These are phyloP conservation scores for Parthenolecanium corni DNA, from an alignment of 2,888 invertebrate genomes.

Conservation along the genomic window DNA sequence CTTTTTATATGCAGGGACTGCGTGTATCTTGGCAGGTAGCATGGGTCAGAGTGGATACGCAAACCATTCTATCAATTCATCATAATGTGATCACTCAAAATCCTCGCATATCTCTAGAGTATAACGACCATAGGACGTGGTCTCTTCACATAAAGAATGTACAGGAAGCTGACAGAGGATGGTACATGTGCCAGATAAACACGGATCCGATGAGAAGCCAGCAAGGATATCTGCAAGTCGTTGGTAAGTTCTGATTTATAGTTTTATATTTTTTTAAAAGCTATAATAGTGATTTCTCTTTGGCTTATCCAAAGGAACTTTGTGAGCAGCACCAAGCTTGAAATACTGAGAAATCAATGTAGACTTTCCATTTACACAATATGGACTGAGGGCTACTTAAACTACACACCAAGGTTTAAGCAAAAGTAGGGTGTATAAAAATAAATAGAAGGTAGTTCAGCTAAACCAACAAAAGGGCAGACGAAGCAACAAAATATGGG, in stretches of 20 bases:
- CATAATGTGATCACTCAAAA: slow-evolving; percentile 86
- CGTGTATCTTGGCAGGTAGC: slow-evolving; percentile 54
- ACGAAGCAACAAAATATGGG: too few species aligned
- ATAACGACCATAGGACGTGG: slow-evolving; percentile 85
- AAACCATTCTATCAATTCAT: slow-evolving; percentile 83
- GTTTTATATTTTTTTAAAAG: too few species aligned
- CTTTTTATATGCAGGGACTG: slow-evolving; percentile 30
- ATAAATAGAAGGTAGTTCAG: too few species aligned
- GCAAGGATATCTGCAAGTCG: slow-evolving; percentile 81
- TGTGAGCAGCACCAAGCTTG: too few species aligned
- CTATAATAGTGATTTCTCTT: neutral
- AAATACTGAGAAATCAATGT: too few species aligned
- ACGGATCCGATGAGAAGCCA: slow-evolving; percentile 87
- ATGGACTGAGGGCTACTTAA: too few species aligned
- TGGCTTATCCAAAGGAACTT: too few species aligned
- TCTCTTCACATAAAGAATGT: slow-evolving; percentile 79
- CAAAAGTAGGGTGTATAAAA: too few species aligned
- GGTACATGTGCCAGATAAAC: slow-evolving; percentile 89
- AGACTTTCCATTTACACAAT: too few species aligned
- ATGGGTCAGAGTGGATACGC: slow-evolving; percentile 86
- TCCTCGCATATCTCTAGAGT: slow-evolving; percentile 71
- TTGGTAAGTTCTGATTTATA: slow-evolving; percentile 55
- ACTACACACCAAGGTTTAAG: too few species aligned
- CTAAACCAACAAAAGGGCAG: too few species aligned
- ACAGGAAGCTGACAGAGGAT: slow-evolving; percentile 76